Evolutionary conservation across 2,888 invertebrate genomes (phyloP), one percentile per base, ranked within the genome.

Genomic region (Tridacna gigas): DNA sequence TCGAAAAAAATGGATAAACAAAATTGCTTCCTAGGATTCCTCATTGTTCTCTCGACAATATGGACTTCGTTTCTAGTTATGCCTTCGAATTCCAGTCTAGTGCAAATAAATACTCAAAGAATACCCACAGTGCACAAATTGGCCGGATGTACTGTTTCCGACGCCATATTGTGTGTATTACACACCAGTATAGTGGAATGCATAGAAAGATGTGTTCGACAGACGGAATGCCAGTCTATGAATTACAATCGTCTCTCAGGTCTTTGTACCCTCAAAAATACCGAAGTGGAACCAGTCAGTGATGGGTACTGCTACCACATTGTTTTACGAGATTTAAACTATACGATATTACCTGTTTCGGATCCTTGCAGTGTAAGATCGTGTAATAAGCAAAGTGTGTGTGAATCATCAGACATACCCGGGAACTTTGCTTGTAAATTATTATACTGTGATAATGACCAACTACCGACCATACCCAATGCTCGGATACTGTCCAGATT

Each of bases 361-460:
- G 71, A 71, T 26, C 71, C 71, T 9, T 71, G 71, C 26, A 48
- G 71, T 20, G 9, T 2, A 4, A 48, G 71, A 20, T 51, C 71
- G 3, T 71, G 71, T 71, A 25, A 51, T 22, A 71, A 71, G 15
- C 47, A 25, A 12, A 71, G 71, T 51, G 20, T 51, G 0, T 71
- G 71, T 48, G 71, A 67, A 45, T 45, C 45, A 3, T 56, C 56
- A 20, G 15, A 15, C 9, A 5, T 20, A 20, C 18, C 22, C 1
- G 22, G 2, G 9, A 22, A 9, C 2, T 63, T 63, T 22, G 9
- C 63, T 3, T 63, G 63, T 63, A 63, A 22, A 63, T n/a, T 63
- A 22, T 22, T 63, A 51, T 71, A 71, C 51, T 71, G 71, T 51
- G 71, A 71, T 51, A 71, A 0, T 25, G 37, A 71, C 71, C 51